Evolutionary conservation across 2,113 vertebrate species (phyloP), one percentile per base, ranked within the genome.

Genomic region (Cinclus mexicanus): DNA sequence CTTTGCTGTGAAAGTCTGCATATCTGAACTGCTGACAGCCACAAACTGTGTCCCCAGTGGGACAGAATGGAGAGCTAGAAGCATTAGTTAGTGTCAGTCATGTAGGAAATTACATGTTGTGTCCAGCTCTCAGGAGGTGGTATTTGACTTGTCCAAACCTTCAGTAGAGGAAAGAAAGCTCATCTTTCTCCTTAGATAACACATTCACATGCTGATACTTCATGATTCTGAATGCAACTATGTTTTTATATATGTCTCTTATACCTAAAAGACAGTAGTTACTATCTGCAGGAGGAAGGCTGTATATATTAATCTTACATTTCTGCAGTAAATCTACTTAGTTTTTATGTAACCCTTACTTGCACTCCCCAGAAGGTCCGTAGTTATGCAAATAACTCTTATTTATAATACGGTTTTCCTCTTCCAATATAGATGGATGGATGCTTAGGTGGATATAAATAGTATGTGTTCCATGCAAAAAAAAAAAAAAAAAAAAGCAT

Each of bases 371-470:
- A 78, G 83, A 93, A 90, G 83, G 35, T 68, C 92, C 0, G 0
- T 31, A 92, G 91, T 75, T 96, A 90, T 75, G 86, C 72, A 94
- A 68, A 95, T 94, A 93, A 77, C 89, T 89, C 80, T 84, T 50
- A 44, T 95, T 93, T 93, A 59, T 92, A 47, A 37, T 83, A 44
- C 1, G 19, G 4, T 74, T 97, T 93, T 90, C 52, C 35, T 96
- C 42, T 94, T 89, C 68, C 64, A 67, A 3, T 71, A 18, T 35
- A 67, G 64, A 87, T 78, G 69, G 83, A 94, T 93, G 52, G 53
- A 52, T 95, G 69, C 56, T 94, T 47, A 59, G 47, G 60, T 83
- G 60, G 72, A 64, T 94, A 95, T 92, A 93, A 97, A 92, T 93
- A 94, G 86, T 70, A 52, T 60, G 28, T n/a, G 64, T 83, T 92